These are phyloP conservation scores for Baronia brevicornis DNA, from an alignment of 2,888 invertebrate genomes.

Conservation along the genomic window DNA sequence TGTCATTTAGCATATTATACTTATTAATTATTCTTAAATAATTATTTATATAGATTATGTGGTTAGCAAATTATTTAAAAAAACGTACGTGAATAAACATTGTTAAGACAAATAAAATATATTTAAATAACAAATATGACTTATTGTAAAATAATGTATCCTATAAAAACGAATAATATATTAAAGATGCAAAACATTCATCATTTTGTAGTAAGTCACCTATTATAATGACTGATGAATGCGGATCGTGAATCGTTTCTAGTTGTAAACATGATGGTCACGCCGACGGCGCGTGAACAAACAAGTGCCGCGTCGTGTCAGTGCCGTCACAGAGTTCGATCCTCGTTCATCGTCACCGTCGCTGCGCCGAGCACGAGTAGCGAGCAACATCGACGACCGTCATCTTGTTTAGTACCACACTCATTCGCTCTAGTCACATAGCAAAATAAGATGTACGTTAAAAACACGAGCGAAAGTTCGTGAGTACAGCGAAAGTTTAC, in stretches of 20 bases:
- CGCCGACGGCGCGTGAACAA: conserved; percentile 66
- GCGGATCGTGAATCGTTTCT: conserved; percentile 46
- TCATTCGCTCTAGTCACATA: too few species aligned
- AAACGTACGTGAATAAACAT: too few species aligned
- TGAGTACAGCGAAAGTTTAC: conserved; percentile 49
- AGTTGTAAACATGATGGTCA: conserved; percentile 67
- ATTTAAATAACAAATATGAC: too few species aligned
- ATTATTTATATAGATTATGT: too few species aligned
- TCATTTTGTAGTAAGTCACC: conserved; percentile 29
- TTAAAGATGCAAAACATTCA: conserved; percentile 24
- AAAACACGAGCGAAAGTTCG: conserved; percentile 50
- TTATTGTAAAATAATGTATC: too few species aligned
- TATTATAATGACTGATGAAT: conserved; percentile 37
- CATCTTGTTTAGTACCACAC: too few species aligned
- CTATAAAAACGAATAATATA: conserved; percentile 13
- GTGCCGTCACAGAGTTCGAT: conserved; percentile 21
- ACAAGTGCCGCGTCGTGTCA: conserved; percentile 51
- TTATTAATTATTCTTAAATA: too few species aligned
- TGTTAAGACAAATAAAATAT: too few species aligned
- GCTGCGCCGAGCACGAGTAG: conserved; percentile 21
- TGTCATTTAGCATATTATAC: too few species aligned
- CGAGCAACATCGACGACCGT: too few species aligned
- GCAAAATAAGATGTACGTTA: conserved; percentile 19
- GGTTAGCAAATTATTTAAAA: too few species aligned
- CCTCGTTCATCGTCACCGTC: conserved; percentile 22